These are phyloP conservation scores for Coregonus clupeaformis DNA, from an alignment of 2,113 vertebrate species.

Conservation along the genomic window DNA sequence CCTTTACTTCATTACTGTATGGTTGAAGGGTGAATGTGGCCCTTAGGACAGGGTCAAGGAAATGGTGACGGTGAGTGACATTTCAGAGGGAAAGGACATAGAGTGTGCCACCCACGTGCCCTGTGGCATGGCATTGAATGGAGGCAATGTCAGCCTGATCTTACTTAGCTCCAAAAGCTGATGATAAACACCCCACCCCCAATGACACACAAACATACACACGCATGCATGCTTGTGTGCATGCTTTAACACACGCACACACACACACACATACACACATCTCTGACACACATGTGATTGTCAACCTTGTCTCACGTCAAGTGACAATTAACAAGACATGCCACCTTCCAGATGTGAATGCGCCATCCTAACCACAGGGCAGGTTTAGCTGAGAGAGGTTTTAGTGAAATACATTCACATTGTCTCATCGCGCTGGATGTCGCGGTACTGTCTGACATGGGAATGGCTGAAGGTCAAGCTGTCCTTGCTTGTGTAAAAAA, in stretches of 20 bases:
- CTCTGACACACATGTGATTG: constrained; percentile 36
- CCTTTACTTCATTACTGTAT: constrained; percentile 55
- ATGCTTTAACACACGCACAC: not conserved
- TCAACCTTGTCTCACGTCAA: constrained; percentile 51
- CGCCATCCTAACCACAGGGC: constrained; percentile 31
- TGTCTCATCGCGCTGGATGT: not conserved
- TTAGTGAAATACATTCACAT: not conserved
- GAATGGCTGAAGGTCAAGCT: not conserved
- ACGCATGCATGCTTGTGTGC: not conserved
- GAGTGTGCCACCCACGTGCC: constrained; percentile 39
- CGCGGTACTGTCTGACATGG: not conserved
- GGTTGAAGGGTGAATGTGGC: constrained; percentile 66
- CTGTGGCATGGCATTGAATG: constrained; percentile 48
- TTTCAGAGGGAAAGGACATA: constrained; percentile 63
- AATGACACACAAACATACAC: constrained; percentile 8
- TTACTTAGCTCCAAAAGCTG: constrained; percentile 42
- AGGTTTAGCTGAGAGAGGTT: constrained; percentile 23
- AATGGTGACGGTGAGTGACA: constrained; percentile 64
- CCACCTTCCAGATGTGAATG: constrained; percentile 63
- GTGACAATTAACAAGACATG: constrained; percentile 49
- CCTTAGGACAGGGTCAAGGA: constrained; percentile 41
- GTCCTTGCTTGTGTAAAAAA: not conserved
- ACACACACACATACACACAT: constrained; percentile 1
- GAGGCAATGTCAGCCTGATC: constrained; percentile 61
- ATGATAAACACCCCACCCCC: constrained; percentile 7